A percentile compares a stretch with the other conserved stretches of the same genome.
Conservation (phyloP, 2,113 vertebrate genomes). For the Oenanthe melanoleuca region DNA sequence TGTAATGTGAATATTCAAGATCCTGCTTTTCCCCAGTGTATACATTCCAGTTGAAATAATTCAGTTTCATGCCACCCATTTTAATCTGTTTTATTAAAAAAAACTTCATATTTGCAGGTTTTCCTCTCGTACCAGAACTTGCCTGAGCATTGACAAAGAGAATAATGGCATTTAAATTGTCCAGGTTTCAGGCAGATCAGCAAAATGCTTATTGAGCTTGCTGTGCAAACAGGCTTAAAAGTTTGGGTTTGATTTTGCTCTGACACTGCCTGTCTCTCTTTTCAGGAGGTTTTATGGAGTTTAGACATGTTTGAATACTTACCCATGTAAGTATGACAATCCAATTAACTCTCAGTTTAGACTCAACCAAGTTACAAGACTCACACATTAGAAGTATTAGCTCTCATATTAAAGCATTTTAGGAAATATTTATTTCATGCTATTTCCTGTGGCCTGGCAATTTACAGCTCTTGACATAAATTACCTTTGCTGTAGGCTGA, state of each 20-base stretch:
- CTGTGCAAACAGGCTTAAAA: conserved; percentile 21
- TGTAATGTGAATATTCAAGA: conserved; percentile 70
- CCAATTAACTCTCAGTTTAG: neutral
- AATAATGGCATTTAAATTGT: neutral
- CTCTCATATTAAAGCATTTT: neutral
- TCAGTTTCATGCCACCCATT: conserved; percentile 42
- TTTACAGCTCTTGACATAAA: neutral
- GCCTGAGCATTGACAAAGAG: neutral
- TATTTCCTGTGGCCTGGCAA: neutral
- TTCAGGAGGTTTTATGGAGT: neutral
- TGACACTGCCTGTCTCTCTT: neutral
- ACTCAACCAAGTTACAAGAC: neutral
- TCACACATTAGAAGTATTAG: neutral
- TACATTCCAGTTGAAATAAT: conserved; percentile 56
- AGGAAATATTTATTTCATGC: neutral
- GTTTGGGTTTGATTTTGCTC: neutral
- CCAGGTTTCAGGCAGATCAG: neutral
- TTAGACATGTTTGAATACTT: neutral
- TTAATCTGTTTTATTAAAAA: conserved; percentile 28
- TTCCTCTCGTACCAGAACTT: neutral
- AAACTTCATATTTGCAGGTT: neutral
- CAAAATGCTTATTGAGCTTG: neutral
- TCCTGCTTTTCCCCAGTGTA: conserved; percentile 20
- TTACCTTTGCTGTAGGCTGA: neutral
- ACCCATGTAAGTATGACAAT: neutral